Percentiles rank a stretch among this genome's conserved stretches.
phyloP scores from a whole-genome alignment of 2,113 vertebrate genomes.

The Elephantulus edwardii region DNA sequence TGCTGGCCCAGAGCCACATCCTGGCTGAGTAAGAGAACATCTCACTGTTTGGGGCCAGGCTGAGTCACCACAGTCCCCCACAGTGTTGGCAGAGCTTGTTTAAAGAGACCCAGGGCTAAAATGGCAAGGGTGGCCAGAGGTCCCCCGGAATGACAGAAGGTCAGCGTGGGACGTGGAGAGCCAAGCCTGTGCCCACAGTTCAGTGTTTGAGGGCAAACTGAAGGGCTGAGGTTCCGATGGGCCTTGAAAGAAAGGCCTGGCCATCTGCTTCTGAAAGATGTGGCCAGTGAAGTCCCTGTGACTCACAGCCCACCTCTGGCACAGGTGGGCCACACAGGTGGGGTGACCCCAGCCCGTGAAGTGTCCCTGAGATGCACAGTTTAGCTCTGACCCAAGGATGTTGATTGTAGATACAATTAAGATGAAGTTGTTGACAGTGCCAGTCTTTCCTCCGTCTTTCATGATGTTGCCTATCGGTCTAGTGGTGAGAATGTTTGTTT shows the following conservation, averaged over 20 bases:
- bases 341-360: too few species aligned
- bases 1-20: slow-evolving; percentile 39
- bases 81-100: slow-evolving; percentile 51
- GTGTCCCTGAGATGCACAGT: too few species aligned
- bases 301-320: neutral
- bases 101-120: slow-evolving; percentile 58
- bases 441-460: too few species aligned
- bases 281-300: neutral
- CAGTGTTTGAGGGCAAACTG: neutral
- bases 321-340: neutral
- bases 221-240: neutral
- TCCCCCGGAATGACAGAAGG: neutral
- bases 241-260: neutral
- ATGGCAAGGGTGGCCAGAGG: neutral
- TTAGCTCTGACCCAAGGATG: too few species aligned
- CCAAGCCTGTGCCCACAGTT: neutral
- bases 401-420: too few species aligned
- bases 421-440: too few species aligned
- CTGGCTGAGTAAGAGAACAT: slow-evolving; percentile 50
- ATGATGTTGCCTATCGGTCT: too few species aligned
- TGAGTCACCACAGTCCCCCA: slow-evolving; percentile 71
- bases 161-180: neutral
- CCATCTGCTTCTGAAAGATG: neutral
- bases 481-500: too few species aligned
- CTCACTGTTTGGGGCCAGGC: slow-evolving; percentile 60